Conservation (phyloP, 2,888 invertebrate genomes). For the Teleiodes luculella region DNA sequence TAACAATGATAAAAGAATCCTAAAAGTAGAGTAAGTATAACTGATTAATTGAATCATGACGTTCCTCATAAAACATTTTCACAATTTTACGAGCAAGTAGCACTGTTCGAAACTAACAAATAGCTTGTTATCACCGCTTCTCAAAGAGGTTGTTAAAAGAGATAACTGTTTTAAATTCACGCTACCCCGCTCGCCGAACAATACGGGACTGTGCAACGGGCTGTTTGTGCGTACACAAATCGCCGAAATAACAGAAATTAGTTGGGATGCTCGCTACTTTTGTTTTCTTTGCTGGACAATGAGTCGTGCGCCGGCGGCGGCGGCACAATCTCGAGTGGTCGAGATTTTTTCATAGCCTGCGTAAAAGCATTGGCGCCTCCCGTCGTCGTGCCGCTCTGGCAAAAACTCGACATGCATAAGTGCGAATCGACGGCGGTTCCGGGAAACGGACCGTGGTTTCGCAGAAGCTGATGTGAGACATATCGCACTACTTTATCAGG, state of each 20-base stretch:
- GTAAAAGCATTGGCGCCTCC: constrained; percentile 74
- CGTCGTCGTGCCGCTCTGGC: constrained; percentile 6
- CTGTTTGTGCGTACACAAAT: neutral
- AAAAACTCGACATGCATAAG: constrained; percentile 55
- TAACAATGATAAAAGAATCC: no score
- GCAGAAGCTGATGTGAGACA: constrained; percentile 39
- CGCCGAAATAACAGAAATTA: constrained; percentile 35
- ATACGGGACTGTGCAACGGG: constrained; percentile 18
- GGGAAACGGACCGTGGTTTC: constrained; percentile 55
- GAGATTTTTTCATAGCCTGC: constrained; percentile 51
- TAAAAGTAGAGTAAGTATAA: no score
- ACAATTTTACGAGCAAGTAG: constrained; percentile 9
- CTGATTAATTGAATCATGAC: no score
- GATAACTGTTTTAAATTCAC: constrained; percentile 44
- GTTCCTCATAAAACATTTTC: neutral
- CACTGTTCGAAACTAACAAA: neutral
- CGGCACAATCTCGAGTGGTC: constrained; percentile 37
- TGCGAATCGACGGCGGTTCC: constrained; percentile 61
- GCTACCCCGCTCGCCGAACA: constrained; percentile 28
- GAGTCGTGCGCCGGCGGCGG: constrained; percentile 35
- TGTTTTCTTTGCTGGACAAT: constrained; percentile 63
- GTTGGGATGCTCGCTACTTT: constrained; percentile 39
- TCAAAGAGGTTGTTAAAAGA: constrained; percentile 26
- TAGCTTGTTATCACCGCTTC: constrained; percentile 24
- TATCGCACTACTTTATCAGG: constrained; percentile 32